These are phyloP conservation scores for Quadroppia sp. DNA, from an alignment of 2,888 invertebrate species.

Conservation along the genomic window DNA sequence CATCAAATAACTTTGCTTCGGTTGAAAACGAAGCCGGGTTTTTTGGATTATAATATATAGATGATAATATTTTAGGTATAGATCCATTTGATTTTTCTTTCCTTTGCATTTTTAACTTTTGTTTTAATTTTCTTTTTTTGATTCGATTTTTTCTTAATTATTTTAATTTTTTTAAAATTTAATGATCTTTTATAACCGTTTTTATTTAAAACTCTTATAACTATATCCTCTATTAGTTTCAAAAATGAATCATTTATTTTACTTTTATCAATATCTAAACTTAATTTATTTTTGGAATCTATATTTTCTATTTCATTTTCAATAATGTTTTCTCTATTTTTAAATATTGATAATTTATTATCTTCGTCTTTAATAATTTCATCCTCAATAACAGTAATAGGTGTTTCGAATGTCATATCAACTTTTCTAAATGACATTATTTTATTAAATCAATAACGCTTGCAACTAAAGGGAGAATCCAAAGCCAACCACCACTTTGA, in stretches of 20 bases:
- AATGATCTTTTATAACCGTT: background rate
- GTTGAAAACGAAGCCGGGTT: no score
- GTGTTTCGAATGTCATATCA: no score
- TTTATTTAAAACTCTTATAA: background rate
- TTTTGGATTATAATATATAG: background rate
- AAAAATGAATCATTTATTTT: background rate
- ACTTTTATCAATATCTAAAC: background rate
- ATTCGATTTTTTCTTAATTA: background rate
- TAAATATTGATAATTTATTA: no score
- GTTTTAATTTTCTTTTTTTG: background rate
- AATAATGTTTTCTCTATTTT: no score
- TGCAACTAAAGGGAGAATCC: background rate
- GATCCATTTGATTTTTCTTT: background rate
- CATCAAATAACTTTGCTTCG: background rate
- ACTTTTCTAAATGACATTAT: constrained; percentile 26
- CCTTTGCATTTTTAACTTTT: background rate
- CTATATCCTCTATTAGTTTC: background rate
- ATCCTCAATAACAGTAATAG: background rate
- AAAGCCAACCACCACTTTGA: constrained; percentile 26
- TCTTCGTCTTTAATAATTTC: background rate
- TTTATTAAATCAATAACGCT: background rate
- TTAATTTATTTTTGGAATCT: background rate
- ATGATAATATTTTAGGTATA: background rate
- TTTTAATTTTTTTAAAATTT: background rate
- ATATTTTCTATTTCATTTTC: background rate